A percentile compares a stretch with the other conserved stretches of the same genome.
Evolutionary conservation across 1,140 invertebrate species (phyloP).

Genomic region (Dendroctonus valens): DNA sequence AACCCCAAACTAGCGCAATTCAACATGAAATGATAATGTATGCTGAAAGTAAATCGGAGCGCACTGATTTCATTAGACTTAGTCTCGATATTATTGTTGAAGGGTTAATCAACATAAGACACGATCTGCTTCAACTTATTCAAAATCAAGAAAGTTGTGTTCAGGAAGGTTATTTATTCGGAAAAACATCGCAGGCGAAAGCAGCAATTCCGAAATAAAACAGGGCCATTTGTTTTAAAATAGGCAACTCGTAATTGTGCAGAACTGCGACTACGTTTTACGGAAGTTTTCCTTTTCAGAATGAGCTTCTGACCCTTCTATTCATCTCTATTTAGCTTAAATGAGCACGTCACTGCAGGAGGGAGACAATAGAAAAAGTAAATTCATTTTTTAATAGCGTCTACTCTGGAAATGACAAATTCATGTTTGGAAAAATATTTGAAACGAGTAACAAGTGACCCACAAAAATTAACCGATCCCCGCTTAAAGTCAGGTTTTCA

Average conservation of each 20-base stretch:
- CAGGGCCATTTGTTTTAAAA: not conserved
- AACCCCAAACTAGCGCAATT: conserved; percentile 21
- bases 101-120: conserved; percentile 32
- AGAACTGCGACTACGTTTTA: conserved; percentile 1
- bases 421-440: no score
- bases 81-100: conserved; percentile 26
- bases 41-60: conserved; percentile 23
- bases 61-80: conserved; percentile 30
- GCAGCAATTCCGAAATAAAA: conserved; percentile 9
- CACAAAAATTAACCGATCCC: no score
- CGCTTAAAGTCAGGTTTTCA: not conserved
- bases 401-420: no score
- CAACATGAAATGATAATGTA: conserved; percentile 22
- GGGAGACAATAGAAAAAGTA: no score
- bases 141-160: conserved; percentile 25
- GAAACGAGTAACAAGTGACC: no score
- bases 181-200: conserved; percentile 11
- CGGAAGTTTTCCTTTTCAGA: no score
- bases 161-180: conserved; percentile 11
- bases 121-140: conserved; percentile 22
- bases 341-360: no score
- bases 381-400: no score
- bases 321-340: no score
- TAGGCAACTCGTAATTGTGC: conserved; percentile 9
- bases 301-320: no score